phyloP scores from a whole-genome alignment of 2,888 invertebrate genomes.

The Tuta absoluta region DNA sequence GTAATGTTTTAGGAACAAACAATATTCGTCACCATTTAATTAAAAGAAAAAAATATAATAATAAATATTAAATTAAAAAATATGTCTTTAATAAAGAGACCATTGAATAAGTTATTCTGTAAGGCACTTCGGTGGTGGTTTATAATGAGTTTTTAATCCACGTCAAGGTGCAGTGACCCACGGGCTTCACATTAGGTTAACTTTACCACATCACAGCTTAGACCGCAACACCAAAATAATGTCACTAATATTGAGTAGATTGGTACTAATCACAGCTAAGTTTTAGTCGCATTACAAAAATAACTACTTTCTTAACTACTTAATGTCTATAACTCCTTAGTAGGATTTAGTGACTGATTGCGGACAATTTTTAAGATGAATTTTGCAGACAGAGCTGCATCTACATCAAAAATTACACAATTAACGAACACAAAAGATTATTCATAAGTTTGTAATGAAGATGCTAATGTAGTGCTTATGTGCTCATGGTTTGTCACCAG shows the following conservation, averaged over 20 bases:
- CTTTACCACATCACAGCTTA: not conserved
- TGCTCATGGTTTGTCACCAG: constrained; percentile 53
- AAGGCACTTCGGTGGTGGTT: constrained; percentile 25
- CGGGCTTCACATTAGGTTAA: not conserved
- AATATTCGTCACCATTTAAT: too few relatives aligned
- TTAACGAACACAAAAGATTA: constrained; percentile 56
- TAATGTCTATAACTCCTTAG: not conserved
- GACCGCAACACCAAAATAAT: constrained; percentile 1
- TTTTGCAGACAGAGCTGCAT: constrained; percentile 8
- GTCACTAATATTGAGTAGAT: not conserved
- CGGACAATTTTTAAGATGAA: not conserved
- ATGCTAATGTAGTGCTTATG: constrained; percentile 62
- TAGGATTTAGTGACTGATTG: not conserved
- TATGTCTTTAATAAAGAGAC: not conserved
- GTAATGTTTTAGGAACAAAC: too few relatives aligned
- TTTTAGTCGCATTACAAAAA: not conserved
- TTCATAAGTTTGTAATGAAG: constrained; percentile 69
- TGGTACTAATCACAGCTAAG: not conserved
- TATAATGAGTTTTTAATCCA: constrained; percentile 40
- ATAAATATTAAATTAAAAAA: too few relatives aligned
- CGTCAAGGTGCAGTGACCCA: constrained; percentile 21
- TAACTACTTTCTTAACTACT: too few relatives aligned
- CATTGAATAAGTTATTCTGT: constrained; percentile 17
- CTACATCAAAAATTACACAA: constrained; percentile 37
- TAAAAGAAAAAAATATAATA: too few relatives aligned